Evolutionary conservation across 2,888 invertebrate species (phyloP), one percentile per base, ranked within the genome.

Genomic region (Helleia helle): DNA sequence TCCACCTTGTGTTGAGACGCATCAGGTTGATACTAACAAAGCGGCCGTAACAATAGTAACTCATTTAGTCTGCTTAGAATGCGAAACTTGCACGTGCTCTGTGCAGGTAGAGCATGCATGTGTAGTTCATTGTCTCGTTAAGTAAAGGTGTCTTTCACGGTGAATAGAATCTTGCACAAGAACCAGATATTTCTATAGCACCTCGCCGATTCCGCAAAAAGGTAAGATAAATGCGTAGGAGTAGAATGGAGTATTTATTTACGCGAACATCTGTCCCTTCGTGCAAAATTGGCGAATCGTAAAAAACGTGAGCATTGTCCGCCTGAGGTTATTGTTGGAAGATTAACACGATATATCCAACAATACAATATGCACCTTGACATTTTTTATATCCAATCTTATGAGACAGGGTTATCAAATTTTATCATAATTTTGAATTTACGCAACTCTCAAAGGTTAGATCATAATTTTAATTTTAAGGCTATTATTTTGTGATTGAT

Each of bases 321-420:
- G 54, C 58, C 52, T 61, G 67, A 69, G 68, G 70, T 71, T 68
- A 75, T 75, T 72, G 77, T 73, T 59, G 57, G 55, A 66, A 80
- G 77, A 81, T 84, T 80, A 83, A 83, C 80, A 81, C 79, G 81
- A 77, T 74, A 71, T 65, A 51, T 52, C 71, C 66, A 71, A 74
- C 74, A 64, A 62, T 65, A 65, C 61, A 56, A 54, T 70, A 71
- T 31, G 75, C 80, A 80, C 79, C 81, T 81, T 83, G 75, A 65
- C 44, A 52, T 60, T 71, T 73, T 68, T 48, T 48, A 43, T 41
- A 27, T n/a, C 37, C 26, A 40, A 28, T 36, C 38, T 37, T 30
- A 29, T 31, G 24, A 24, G 39, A 40, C 31, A 25, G 31, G 30
- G 30, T 27, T 27, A 28, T 15, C 30, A 25, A 30, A 40, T 26